These are phyloP conservation scores for Aphidius colemani DNA, from an alignment of 2,888 invertebrate species.

Conservation along the genomic window DNA sequence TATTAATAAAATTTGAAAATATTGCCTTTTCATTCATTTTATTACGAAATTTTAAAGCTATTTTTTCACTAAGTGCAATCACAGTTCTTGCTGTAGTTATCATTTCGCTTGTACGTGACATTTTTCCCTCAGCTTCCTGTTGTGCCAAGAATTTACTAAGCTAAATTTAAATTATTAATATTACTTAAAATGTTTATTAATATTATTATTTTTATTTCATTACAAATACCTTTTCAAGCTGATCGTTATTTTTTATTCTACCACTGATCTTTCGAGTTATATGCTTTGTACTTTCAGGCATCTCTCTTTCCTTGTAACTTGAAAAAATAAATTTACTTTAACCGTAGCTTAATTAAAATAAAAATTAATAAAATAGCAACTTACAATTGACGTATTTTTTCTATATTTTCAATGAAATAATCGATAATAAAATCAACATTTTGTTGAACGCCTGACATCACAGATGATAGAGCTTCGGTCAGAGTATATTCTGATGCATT, in stretches of 20 bases:
- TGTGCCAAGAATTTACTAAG: constrained; percentile 13
- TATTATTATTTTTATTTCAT: too few relatives aligned
- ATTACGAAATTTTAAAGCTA: neutral
- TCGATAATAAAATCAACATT: constrained; percentile 24
- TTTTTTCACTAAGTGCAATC: constrained; percentile 9
- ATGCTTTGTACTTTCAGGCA: neutral
- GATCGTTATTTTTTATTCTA: constrained; percentile 13
- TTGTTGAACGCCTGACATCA: constrained; percentile 10
- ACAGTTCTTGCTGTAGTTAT: constrained; percentile 1
- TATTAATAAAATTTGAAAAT: constrained; percentile 7
- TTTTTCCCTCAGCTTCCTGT: constrained; percentile 15
- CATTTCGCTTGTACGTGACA: neutral
- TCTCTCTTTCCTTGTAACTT: constrained; percentile 16
- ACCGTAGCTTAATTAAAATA: neutral
- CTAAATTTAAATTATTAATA: constrained; percentile 1
- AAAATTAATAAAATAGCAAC: neutral
- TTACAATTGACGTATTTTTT: constrained; percentile 22
- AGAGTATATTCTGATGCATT: constrained; percentile 16
- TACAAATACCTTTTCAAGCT: constrained; percentile 22
- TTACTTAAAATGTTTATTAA: too few relatives aligned
- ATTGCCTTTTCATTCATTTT: constrained; percentile 7
- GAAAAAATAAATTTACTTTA: neutral
- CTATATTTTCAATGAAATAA: constrained; percentile 23
- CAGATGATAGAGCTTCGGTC: constrained; percentile 4
- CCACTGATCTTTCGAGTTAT: neutral